phyloP scores from a whole-genome alignment of 2,797 vertebrate genomes.

The Catamblyrhynchus diadema region DNA sequence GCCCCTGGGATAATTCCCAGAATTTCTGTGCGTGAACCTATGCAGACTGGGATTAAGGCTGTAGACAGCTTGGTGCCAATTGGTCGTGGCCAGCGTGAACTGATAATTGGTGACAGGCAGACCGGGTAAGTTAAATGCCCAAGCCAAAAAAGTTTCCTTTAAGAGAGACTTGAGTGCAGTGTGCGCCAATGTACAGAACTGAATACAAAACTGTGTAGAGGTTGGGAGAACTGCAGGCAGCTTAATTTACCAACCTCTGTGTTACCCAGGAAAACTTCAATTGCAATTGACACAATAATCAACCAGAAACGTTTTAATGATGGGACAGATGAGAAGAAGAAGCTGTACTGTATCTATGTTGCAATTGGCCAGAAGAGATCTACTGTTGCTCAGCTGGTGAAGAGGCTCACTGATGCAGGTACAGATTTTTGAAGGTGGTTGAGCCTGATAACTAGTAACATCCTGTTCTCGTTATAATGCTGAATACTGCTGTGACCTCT shows the following conservation, averaged over 20 bases:
- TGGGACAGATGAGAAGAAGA: slow-evolving; percentile 95
- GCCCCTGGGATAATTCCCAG: slow-evolving; percentile 96
- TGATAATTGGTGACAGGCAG: slow-evolving; percentile 97
- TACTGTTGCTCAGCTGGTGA: slow-evolving; percentile 96
- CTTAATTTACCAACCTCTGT: neutral
- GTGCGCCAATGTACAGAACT: fast-evolving
- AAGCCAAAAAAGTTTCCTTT: neutral
- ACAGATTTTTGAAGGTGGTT: neutral
- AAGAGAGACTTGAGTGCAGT: fast-evolving
- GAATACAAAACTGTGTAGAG: neutral
- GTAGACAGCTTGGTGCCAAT: slow-evolving; percentile 97
- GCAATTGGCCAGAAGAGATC: slow-evolving; percentile 98
- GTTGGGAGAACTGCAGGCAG: neutral
- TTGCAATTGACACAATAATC: slow-evolving; percentile 97
- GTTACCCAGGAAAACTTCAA: slow-evolving; percentile 89
- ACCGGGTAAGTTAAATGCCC: slow-evolving; percentile 84
- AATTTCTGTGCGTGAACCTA: slow-evolving; percentile 95
- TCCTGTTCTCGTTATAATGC: neutral
- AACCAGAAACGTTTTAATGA: slow-evolving; percentile 98
- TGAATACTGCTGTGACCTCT: neutral
- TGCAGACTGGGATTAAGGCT: slow-evolving; percentile 98
- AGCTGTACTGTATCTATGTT: slow-evolving; percentile 97
- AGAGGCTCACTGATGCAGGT: slow-evolving; percentile 93
- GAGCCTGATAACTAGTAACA: neutral
- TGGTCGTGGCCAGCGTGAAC: slow-evolving; percentile 94